Conservation (phyloP, 2,888 invertebrate genomes). For the Tachina lurida region DNA sequence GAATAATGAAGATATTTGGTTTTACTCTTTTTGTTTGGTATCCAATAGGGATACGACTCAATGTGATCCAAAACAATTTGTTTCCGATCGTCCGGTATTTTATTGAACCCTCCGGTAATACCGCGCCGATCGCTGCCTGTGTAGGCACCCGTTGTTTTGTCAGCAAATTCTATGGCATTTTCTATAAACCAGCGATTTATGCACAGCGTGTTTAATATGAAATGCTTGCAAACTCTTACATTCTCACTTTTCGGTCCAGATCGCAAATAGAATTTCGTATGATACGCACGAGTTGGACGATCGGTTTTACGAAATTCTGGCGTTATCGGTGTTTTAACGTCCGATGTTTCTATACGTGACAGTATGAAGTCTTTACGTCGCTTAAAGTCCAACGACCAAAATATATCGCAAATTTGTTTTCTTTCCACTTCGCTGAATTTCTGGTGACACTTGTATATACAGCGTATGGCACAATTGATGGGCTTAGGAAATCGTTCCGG, state of each 20-base stretch:
- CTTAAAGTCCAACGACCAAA: conserved; percentile 73
- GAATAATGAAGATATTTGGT: conserved; percentile 72
- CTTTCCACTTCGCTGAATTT: conserved; percentile 72
- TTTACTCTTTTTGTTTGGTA: conserved; percentile 72
- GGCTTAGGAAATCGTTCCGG: conserved; percentile 69
- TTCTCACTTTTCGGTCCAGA: conserved; percentile 61
- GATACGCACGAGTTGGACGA: conserved; percentile 68
- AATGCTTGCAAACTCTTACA: conserved; percentile 71
- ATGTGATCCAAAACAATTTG: conserved; percentile 68
- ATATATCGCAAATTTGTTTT: conserved; percentile 69
- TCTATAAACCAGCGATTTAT: conserved; percentile 67
- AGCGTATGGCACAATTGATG: conserved; percentile 68
- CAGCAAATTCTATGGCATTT: conserved; percentile 70
- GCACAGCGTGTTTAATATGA: conserved; percentile 69
- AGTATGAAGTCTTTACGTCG: conserved; percentile 72
- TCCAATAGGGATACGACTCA: conserved; percentile 72
- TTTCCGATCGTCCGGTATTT: conserved; percentile 63
- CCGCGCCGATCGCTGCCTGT: conserved; percentile 71
- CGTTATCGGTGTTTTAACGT: conserved; percentile 61
- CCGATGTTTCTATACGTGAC: conserved; percentile 69
- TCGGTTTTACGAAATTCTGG: conserved; percentile 71
- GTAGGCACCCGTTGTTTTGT: conserved; percentile 72
- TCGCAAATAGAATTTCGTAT: conserved; percentile 68
- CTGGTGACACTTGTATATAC: conserved; percentile 70
- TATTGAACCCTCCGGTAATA: conserved; percentile 54